Conservation (phyloP, 2,113 vertebrate genomes). For the Polyodon spathula region DNA sequence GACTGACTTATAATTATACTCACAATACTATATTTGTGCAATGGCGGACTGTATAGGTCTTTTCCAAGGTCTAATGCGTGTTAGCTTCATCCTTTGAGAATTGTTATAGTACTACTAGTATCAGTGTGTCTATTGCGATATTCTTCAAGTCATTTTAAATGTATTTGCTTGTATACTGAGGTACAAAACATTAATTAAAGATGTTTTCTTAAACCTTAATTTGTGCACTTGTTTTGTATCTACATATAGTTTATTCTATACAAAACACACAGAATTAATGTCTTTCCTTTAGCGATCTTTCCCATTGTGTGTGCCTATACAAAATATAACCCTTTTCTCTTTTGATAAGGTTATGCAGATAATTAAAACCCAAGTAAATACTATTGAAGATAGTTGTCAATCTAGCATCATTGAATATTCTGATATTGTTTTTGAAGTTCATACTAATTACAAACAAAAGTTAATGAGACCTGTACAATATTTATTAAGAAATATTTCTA, state of each 20-base stretch:
- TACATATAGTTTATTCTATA: constrained; percentile 14
- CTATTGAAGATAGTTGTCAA: no score
- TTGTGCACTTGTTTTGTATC: constrained; percentile 17
- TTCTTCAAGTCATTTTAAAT: constrained; percentile 58
- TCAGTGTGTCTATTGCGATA: constrained; percentile 63
- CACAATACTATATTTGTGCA: constrained; percentile 64
- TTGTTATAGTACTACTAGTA: no score
- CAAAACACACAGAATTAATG: no score
- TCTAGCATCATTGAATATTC: background rate
- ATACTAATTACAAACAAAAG: background rate
- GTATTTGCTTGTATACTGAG: constrained; percentile 64
- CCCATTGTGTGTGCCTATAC: background rate
- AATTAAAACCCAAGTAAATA: no score
- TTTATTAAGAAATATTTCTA: constrained; percentile 14
- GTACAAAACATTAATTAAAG: constrained; percentile 52
- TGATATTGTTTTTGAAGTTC: background rate
- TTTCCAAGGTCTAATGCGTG: constrained; percentile 60
- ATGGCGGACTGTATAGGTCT: constrained; percentile 75
- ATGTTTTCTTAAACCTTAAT: constrained; percentile 54
- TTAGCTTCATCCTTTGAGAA: constrained; percentile 54
- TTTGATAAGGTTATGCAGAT: no score
- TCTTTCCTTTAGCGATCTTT: background rate
- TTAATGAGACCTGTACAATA: constrained; percentile 11
- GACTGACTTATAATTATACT: constrained; percentile 72
- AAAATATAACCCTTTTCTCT: no score